Evolutionary conservation across 2,797 vertebrate genomes (phyloP), one percentile per base, ranked within the genome.

Genomic region (Sebastes minor): DNA sequence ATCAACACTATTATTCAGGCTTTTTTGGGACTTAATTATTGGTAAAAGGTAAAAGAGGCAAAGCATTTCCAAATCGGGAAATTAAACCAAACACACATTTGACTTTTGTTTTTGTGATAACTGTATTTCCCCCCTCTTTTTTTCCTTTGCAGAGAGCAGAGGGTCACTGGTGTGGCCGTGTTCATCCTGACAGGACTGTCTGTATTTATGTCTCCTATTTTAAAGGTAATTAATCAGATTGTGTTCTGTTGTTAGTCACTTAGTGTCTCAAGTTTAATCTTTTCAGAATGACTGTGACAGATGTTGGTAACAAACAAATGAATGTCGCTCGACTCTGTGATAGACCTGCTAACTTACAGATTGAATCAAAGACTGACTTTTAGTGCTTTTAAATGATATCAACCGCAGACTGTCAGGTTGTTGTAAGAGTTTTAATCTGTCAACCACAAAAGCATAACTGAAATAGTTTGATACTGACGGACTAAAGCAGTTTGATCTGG

Each of bases 131-230:
- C 18, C 3, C 1, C 20, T 27, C 22, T 18, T 81, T 49, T 28
- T 25, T 30, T 12, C 8, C 60, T n/a, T 78, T 75, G 8, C 93
- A 99, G 98, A 92, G 98, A 99, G 92, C 98, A 99, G 94, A 95
- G 98, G 86, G 95, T 99, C 76, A 99, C 98, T 0, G 98, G 98
- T 52, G 88, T 97, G 56, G 91, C 84, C 1, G 98, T 99, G 53
- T 99, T 99, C 94, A 90, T 99, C 86, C 96, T 99, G 85, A 99
- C 98, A 0, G 98, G 98, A 18, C 93, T 99, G 18, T 99, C 98
- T 23, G 98, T 99, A 60, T 98, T 99, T 38, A 99, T 99, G 98
- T 95, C 98, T 93, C 98, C 98, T n/a, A 97, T 99, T 91, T 94
- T 99, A 64, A 99, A 99, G 98, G 98, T 99, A 96, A 76, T 62